phyloP scores from a whole-genome alignment of 2,113 vertebrate species.

The Plotosus lineatus region DNA sequence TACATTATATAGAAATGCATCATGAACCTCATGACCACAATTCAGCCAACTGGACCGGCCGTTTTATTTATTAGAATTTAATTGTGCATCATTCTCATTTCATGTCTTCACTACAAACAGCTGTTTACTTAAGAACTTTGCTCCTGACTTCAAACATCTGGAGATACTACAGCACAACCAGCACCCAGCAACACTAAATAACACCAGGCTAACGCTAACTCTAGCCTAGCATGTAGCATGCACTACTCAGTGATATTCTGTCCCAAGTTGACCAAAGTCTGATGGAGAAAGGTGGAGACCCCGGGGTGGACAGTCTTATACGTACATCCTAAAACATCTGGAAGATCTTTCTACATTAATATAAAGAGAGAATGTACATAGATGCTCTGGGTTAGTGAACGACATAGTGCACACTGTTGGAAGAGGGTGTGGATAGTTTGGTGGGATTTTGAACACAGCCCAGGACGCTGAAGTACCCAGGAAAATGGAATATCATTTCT shows the following conservation, averaged over 20 bases:
- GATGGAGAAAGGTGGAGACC: neutral
- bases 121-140: constrained; percentile 8
- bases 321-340: neutral
- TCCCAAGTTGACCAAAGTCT: neutral
- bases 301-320: neutral
- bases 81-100: constrained; percentile 11
- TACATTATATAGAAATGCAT: constrained; percentile 1
- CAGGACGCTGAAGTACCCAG: neutral
- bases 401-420: neutral
- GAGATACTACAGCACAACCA: neutral
- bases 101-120: constrained; percentile 10
- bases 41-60: neutral
- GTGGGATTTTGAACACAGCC: neutral
- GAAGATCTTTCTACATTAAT: neutral
- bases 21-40: neutral
- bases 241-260: neutral
- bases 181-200: neutral
- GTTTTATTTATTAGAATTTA: constrained; percentile 31
- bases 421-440: neutral
- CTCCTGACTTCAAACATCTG: constrained; percentile 19
- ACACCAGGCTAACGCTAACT: neutral
- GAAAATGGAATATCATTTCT: neutral
- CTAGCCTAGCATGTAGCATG: neutral
- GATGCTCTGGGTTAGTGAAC: neutral
- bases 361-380: neutral